Conservation (phyloP, 1,140 invertebrate species). For the Zophobas morio region DNA sequence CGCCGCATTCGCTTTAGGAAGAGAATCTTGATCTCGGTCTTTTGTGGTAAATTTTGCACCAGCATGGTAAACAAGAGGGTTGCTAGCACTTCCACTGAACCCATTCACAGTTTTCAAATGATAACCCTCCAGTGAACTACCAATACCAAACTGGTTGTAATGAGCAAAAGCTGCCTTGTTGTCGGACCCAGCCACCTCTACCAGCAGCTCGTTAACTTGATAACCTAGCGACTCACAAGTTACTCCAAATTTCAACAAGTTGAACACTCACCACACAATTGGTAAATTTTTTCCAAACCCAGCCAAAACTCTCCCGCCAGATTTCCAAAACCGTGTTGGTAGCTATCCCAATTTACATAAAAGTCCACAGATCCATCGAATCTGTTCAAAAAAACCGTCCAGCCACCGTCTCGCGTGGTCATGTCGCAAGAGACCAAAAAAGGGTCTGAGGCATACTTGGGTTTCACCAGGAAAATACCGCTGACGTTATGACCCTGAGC, state of each 20-base stretch:
- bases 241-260: too few relatives aligned
- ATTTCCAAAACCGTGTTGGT: conserved; percentile 72
- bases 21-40: conserved; percentile 15
- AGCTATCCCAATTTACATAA: conserved; percentile 75
- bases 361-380: conserved; percentile 76
- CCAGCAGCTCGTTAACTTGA: background rate
- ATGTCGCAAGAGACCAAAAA: conserved; percentile 78
- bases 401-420: conserved; percentile 71
- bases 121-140: conserved; percentile 20
- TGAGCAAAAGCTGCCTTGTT: conserved; percentile 9
- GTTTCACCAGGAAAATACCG: conserved; percentile 66
- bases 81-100: conserved; percentile 26
- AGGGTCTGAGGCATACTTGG: conserved; percentile 60
- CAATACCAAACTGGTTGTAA: conserved; percentile 10
- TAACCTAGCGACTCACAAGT: background rate
- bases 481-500: conserved; percentile 46
- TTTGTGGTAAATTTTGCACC: conserved; percentile 23
- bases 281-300: too few relatives aligned
- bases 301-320: conserved; percentile 55
- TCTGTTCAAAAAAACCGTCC: conserved; percentile 77
- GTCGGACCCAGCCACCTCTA: conserved; percentile 11
- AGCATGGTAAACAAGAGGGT: background rate
- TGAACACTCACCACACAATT: too few relatives aligned
- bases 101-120: conserved; percentile 7
- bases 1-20: background rate